Evolutionary conservation across 2,113 vertebrate species (phyloP), one percentile per base, ranked within the genome.

Genomic region (Ophthalmotilapia sp.): DNA sequence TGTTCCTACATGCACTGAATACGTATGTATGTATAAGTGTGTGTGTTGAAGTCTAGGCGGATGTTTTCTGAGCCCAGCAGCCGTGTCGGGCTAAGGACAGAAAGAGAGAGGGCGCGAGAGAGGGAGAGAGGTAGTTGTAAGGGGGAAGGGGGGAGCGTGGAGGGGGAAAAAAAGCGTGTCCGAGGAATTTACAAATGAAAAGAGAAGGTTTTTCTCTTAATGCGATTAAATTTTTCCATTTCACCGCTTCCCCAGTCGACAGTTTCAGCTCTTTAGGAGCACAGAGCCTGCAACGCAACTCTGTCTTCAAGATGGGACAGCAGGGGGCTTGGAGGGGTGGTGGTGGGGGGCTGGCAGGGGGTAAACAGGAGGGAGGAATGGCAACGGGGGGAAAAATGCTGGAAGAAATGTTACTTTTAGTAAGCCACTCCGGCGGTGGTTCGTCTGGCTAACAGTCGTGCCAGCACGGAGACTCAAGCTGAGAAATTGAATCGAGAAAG

Each of bases 181-280:
- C 91, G 86, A 94, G 95, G 96, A 97, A 97, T 97, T 96, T 97
- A 95, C 94, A 96, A 97, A 96, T 96, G 96, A 96, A 97, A 96
- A 95, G 95, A 93, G 90, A 94, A 95, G 94, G 90, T 96, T 96
- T 96, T 96, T 95, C 93, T 95, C 94, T 94, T 97, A 96, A 97
- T 96, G 96, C 95, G 96, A 97, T 97, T 97, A 97, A 96, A 96
- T 95, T 95, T 96, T 97, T 97, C 96, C 96, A 96, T 96, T 93
- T 96, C 96, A 96, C 94, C 90, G 96, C 95, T 93, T 94, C 87
- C 93, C 94, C 92, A 89, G 93, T 90, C 94, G 93, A 95, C 94
- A 95, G 95, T 94, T 93, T 92, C 79, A 92, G 93, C 94, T 95
- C 92, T 93, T 94, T 91, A 92, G 90, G 88, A 92, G 94, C 92